Conservation (phyloP, 2,797 vertebrate species). For the Centroberyx gerrardi region DNA sequence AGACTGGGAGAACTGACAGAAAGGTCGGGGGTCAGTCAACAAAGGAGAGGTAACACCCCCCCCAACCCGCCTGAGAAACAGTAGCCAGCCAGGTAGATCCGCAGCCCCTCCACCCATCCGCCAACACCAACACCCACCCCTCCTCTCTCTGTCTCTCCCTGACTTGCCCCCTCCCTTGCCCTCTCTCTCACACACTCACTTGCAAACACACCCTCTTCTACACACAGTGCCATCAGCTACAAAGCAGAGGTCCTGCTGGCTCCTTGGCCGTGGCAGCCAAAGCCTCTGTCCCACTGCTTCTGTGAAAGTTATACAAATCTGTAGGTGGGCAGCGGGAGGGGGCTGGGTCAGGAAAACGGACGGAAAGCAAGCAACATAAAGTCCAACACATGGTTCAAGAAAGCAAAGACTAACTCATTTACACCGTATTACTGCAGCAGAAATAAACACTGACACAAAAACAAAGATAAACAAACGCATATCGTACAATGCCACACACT, state of each 20-base stretch:
- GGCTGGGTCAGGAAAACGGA: neutral
- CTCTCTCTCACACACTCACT: conserved; percentile 5
- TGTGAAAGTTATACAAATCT: conserved; percentile 19
- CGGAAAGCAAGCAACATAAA: neutral
- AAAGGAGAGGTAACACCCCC: conserved; percentile 60
- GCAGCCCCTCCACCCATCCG: conserved; percentile 13
- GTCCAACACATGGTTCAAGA: neutral
- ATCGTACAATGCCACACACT: conserved; percentile 11
- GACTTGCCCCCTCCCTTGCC: neutral
- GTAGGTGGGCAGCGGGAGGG: conserved; percentile 34
- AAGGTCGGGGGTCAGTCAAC: conserved; percentile 71
- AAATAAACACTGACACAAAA: conserved; percentile 23
- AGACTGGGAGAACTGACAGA: conserved; percentile 61
- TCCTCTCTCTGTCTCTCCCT: neutral
- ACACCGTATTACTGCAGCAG: neutral
- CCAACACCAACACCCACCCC: neutral
- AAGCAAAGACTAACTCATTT: neutral
- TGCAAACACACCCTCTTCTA: conserved; percentile 26
- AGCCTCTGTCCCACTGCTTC: conserved; percentile 15
- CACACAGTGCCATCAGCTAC: conserved; percentile 20
- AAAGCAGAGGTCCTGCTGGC: conserved; percentile 34
- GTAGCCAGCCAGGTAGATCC: conserved; percentile 35
- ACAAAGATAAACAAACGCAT: conserved; percentile 11
- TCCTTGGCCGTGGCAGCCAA: conserved; percentile 23
- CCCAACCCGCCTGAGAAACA: conserved; percentile 45